phyloP scores from a whole-genome alignment of 2,797 vertebrate species.

The Dipus sagitta region DNA sequence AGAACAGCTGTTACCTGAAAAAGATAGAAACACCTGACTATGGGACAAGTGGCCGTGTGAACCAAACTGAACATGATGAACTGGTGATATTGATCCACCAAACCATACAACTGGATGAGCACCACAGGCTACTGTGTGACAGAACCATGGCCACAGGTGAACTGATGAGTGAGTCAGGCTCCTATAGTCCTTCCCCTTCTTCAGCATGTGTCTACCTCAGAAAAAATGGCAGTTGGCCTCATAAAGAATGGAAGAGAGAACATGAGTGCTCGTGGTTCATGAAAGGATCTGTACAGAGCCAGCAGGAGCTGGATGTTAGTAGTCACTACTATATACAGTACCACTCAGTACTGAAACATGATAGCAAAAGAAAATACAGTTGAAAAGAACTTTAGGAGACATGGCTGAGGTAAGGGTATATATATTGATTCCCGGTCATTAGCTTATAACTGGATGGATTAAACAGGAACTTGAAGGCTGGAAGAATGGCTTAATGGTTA shows the following conservation, averaged over 20 bases:
- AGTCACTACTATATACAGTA: neutral
- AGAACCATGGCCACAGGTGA: neutral
- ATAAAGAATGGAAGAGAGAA: neutral
- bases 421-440: neutral
- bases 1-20: neutral
- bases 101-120: neutral
- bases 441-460: neutral
- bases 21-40: neutral
- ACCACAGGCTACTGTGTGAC: neutral
- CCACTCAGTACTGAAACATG: neutral
- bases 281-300: neutral
- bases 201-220: neutral
- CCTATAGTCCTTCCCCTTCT: neutral
- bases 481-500: too few species aligned
- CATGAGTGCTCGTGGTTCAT: neutral
- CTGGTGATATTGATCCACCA: neutral
- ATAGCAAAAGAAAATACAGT: neutral
- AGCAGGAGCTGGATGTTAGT: neutral
- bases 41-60: neutral
- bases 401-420: neutral
- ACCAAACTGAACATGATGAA: neutral
- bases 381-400: neutral
- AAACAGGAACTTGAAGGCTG: neutral
- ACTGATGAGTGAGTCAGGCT: neutral
- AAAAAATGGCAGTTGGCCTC: neutral